A percentile compares a stretch with the other conserved stretches of the same genome.
These are phyloP conservation scores for Ditylenchus weischeri DNA, from an alignment of 2,888 invertebrate species.

Conservation along the genomic window DNA sequence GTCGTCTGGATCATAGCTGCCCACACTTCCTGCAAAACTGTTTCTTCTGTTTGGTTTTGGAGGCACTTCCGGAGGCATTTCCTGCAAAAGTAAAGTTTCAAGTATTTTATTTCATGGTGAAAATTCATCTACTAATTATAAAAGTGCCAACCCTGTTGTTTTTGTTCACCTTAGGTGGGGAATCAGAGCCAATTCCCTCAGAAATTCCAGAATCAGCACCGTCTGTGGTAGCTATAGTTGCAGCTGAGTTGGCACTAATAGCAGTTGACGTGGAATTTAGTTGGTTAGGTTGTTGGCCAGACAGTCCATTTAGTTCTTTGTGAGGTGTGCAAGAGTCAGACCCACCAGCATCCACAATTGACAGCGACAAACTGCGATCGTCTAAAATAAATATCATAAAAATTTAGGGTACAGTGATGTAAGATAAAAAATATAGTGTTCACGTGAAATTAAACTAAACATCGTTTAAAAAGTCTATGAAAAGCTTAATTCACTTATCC, in stretches of 20 bases:
- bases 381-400: slow-evolving; percentile 24
- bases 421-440: too few relatives aligned
- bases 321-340: not conserved
- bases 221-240: slow-evolving; percentile 60
- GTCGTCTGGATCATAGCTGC: slow-evolving; percentile 22
- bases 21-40: slow-evolving; percentile 1
- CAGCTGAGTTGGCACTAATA: slow-evolving; percentile 7
- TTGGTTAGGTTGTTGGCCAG: slow-evolving; percentile 6
- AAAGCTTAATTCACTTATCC: too few relatives aligned
- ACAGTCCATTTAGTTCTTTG: not conserved
- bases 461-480: too few relatives aligned
- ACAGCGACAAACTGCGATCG: slow-evolving; percentile 33
- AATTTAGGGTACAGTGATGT: too few relatives aligned
- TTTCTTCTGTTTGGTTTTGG: slow-evolving; percentile 47
- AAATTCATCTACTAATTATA: not conserved
- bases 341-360: slow-evolving; percentile 11
- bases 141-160: not conserved
- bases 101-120: not conserved
- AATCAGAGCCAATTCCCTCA: slow-evolving; percentile 72
- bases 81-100: slow-evolving; percentile 2
- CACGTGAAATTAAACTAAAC: too few relatives aligned
- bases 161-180: slow-evolving; percentile 24
- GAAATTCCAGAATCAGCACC: slow-evolving; percentile 74
- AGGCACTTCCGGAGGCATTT: slow-evolving; percentile 56
- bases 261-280: slow-evolving; percentile 11